Evolutionary conservation across 64 coral and sea anemone genomes (phyloP), one percentile per base, ranked within the genome.

Genomic region (Stylophora pistillata): DNA sequence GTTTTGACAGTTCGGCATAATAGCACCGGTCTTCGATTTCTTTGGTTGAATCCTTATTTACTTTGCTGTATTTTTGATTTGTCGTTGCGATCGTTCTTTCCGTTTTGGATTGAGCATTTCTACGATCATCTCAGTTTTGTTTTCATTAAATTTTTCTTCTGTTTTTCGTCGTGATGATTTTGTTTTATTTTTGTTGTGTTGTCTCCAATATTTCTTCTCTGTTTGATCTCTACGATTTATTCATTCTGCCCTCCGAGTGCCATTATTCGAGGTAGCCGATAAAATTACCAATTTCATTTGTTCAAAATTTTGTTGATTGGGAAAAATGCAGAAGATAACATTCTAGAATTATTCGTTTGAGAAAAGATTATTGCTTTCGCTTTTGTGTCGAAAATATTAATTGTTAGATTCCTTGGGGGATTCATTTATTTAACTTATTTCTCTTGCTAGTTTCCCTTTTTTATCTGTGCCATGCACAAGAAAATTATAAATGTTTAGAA

Each of bases 61-160:
- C 62, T 84, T 84, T 54, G 30, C 32, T 84, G 80, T 84, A 84
- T 84, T 84, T 41, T 84, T 84, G 30, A 70, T 84, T 84, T 84
- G 20, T 84, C 27, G 37, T 25, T 70, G 62, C 33, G 65, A 12
- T 84, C 62, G 80, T 61, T 84, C 80, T 69, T 84, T 84, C 80
- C 62, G 32, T 47, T 18, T 65, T 21, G 62, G 80, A 84, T 84
- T 21, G 80, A 84, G 80, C 32, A 70, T 84, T 64, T 84, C 30
- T 37, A 28, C 62, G 58, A 82, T 82, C 34, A 69, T 68, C 60
- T 23, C 80, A 13, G 18, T 84, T 84, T 84, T 84, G 60, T 47
- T 84, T 84, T 84, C 80, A 84, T 84, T 84, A 84, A 84, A 84
- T 84, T 84, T 84, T 54, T 25, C 80, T 82, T 82, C 79, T 65